Evolutionary conservation across 2,113 vertebrate genomes (phyloP).

Genomic region (Leptobrachium ailaonicum): DNA sequence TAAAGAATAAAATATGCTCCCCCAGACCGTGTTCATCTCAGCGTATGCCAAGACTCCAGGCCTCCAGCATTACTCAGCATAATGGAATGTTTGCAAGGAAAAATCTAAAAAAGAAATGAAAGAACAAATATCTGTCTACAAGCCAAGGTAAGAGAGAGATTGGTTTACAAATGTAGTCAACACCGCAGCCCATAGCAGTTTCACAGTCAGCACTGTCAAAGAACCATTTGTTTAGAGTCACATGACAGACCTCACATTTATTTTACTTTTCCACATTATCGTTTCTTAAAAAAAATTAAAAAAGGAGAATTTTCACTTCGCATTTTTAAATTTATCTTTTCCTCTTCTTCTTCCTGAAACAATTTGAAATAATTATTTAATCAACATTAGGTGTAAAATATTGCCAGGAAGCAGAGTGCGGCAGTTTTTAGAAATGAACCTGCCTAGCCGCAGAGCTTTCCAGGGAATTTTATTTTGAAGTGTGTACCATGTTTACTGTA

Average conservation of each 20-base stretch:
- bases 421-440: slow-evolving; percentile 12
- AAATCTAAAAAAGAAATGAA: slow-evolving; percentile 21
- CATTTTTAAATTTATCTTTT: slow-evolving; percentile 16
- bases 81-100: slow-evolving; percentile 45
- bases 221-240: slow-evolving; percentile 16
- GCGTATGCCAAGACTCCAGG: slow-evolving; percentile 53
- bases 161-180: slow-evolving; percentile 56
- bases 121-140: slow-evolving; percentile 16
- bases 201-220: slow-evolving; percentile 44
- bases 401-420: background rate
- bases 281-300: slow-evolving; percentile 1
- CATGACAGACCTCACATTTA: slow-evolving; percentile 12
- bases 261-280: slow-evolving; percentile 10
- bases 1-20: background rate
- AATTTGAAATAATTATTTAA: slow-evolving; percentile 37
- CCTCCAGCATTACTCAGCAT: slow-evolving; percentile 55
- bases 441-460: background rate
- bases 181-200: slow-evolving; percentile 47
- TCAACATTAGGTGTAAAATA: slow-evolving; percentile 36
- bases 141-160: slow-evolving; percentile 53
- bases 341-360: slow-evolving; percentile 12
- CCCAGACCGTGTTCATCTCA: slow-evolving; percentile 14
- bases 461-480: slow-evolving; percentile 26
- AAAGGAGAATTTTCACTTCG: background rate
- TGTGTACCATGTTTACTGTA: background rate